These are phyloP conservation scores for Clupea harengus DNA, from an alignment of 2,113 vertebrate species.

Conservation along the genomic window DNA sequence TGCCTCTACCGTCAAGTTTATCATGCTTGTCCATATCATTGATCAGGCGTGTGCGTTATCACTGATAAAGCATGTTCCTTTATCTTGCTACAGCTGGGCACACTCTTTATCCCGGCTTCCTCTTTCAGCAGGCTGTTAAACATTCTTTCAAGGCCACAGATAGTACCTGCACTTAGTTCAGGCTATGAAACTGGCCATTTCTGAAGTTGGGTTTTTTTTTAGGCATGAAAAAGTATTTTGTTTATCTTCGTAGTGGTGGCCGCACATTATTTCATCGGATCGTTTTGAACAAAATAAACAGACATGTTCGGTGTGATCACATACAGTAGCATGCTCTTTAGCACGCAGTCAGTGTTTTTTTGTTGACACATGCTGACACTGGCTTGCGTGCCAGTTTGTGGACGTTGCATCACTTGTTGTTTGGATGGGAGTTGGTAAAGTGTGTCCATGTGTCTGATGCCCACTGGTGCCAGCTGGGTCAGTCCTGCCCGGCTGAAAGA, in stretches of 20 bases:
- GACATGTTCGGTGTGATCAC: too few species aligned
- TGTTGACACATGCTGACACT: background rate
- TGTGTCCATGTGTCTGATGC: background rate
- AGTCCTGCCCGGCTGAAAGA: background rate
- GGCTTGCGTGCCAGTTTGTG: background rate
- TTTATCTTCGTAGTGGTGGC: too few species aligned
- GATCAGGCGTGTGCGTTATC: background rate
- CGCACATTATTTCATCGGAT: too few species aligned
- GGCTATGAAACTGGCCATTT: too few species aligned
- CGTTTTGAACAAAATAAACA: too few species aligned
- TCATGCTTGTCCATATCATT: background rate
- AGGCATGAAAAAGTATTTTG: too few species aligned
- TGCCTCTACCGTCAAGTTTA: background rate
- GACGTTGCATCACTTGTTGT: background rate
- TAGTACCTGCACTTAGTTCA: too few species aligned
- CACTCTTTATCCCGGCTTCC: background rate
- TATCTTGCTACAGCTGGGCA: background rate
- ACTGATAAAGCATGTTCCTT: background rate
- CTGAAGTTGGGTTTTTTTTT: too few species aligned
- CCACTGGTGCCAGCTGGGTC: background rate
- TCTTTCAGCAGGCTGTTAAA: background rate
- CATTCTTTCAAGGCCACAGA: background rate
- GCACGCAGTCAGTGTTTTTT: background rate
- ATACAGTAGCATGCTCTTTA: background rate
- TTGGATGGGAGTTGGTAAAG: background rate